phyloP scores from a whole-genome alignment of 2,797 vertebrate genomes.

The Hippopotamyrus pictus region DNA sequence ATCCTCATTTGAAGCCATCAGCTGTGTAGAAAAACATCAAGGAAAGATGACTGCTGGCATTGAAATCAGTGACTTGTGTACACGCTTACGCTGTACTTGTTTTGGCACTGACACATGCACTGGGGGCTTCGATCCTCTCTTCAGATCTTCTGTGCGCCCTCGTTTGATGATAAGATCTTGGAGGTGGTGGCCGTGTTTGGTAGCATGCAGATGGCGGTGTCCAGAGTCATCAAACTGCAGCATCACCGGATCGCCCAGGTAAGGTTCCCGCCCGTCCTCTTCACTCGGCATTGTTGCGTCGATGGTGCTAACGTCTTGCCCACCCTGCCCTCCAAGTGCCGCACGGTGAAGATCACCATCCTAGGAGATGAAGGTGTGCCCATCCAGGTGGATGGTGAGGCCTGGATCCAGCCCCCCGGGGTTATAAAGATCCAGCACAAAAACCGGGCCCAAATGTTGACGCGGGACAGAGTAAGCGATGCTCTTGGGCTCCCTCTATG shows the following conservation, averaged over 20 bases:
- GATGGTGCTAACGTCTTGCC: neutral
- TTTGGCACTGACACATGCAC: neutral
- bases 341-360: constrained; percentile 96
- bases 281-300: neutral
- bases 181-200: constrained; percentile 95
- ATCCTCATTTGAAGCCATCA: neutral
- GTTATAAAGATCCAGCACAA: constrained; percentile 97
- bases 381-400: constrained; percentile 94
- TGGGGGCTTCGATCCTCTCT: constrained; percentile 26
- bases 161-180: constrained; percentile 95
- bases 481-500: neutral
- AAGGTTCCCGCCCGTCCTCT: neutral
- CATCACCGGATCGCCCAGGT: constrained; percentile 82
- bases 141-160: constrained; percentile 94
- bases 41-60: neutral
- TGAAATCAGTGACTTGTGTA: neutral
- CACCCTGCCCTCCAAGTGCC: constrained; percentile 64
- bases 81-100: neutral
- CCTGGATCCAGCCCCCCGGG: constrained; percentile 94
- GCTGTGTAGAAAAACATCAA: neutral
- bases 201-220: constrained; percentile 98
- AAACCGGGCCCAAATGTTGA: constrained; percentile 95
- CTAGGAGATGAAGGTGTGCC: constrained; percentile 94
- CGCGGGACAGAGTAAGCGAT: constrained; percentile 83
- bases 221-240: constrained; percentile 93